Evolutionary conservation across 2,113 vertebrate genomes (phyloP), one percentile per base, ranked within the genome.

Genomic region (Pseudorasbora parva): DNA sequence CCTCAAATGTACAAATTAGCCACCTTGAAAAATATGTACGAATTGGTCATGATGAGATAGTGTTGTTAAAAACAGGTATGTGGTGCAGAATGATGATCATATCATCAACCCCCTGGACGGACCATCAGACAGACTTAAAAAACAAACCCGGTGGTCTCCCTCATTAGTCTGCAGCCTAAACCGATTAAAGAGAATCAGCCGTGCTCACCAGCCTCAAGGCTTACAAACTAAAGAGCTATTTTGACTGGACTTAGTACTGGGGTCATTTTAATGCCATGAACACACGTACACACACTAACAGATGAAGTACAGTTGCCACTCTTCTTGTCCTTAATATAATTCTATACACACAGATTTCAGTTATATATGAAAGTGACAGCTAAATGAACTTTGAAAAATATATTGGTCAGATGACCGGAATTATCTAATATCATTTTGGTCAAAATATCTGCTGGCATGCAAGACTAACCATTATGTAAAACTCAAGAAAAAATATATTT

Each of bases 121-220:
- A 64, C 45, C 45, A 47, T 47, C 59, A 71, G n/a, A 45, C 54
- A 77, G 57, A 83, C 72, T n/a, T 17, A 17, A 51, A 51, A 30
- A 30, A 30, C 1, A 30, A 33, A 33, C 33, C 33, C 33, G 33
- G 30, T 30, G 47, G 62, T 43, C 62, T 54, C 57, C 30, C 37
- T 69, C 37, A 69, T 88, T 82, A 60, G 84, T 83, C 86, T 82
- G 84, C 75, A 17, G 49, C 37, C 87, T 93, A 93, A 94, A 91
- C 88, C 82, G 92, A 91, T 93, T 93, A 94, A 83, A 91, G 88
- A 88, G 90, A 89, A 91, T 92, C 90, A 93, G 91, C 88, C 82
- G 90, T 89, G 90, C 92, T 92, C 90, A 84, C 47, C 47, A 49
- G 47, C 47, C 47, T 15, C 47, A 15, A 17, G 87, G 90, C 91